Conservation (phyloP, 53 echinoderm and acorn worm species). For the Luidia sarsii region DNA sequence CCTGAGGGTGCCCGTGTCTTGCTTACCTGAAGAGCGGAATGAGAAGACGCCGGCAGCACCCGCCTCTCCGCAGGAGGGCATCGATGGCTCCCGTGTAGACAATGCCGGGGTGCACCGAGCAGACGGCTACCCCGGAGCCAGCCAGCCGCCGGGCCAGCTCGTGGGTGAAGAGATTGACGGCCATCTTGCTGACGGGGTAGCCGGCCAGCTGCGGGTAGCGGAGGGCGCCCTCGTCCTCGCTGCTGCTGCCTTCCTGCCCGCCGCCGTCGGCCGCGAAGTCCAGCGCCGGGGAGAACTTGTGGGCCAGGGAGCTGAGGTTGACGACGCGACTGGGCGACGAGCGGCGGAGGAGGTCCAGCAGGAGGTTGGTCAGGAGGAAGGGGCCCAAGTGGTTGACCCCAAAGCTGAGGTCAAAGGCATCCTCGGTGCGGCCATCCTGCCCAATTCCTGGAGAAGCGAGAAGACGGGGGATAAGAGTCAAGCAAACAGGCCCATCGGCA, state of each 20-base stretch:
- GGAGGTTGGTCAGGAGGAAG: constrained; percentile 37
- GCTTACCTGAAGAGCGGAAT: constrained; percentile 29
- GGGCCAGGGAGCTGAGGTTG: constrained; percentile 33
- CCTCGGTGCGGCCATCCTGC: constrained; percentile 21
- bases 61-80: not conserved
- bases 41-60: not conserved
- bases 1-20: too few relatives aligned
- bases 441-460: constrained; percentile 31
- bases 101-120: constrained; percentile 45
- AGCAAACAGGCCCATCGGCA: too few relatives aligned
- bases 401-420: constrained; percentile 36
- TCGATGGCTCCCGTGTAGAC: constrained; percentile 29
- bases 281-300: constrained; percentile 24
- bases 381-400: constrained; percentile 47
- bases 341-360: too few relatives aligned
- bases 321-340: constrained; percentile 25
- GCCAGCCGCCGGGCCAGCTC: constrained; percentile 21
- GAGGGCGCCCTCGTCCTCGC: not conserved
- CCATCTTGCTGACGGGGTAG: constrained; percentile 46
- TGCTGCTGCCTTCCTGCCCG: too few relatives aligned
- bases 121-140: constrained; percentile 21
- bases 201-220: constrained; percentile 22
- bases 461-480: too few relatives aligned
- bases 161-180: constrained; percentile 31
- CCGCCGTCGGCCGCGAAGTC: not conserved